These are phyloP conservation scores for Agrochola circellaris DNA, from an alignment of 2,888 invertebrate genomes.

Conservation along the genomic window DNA sequence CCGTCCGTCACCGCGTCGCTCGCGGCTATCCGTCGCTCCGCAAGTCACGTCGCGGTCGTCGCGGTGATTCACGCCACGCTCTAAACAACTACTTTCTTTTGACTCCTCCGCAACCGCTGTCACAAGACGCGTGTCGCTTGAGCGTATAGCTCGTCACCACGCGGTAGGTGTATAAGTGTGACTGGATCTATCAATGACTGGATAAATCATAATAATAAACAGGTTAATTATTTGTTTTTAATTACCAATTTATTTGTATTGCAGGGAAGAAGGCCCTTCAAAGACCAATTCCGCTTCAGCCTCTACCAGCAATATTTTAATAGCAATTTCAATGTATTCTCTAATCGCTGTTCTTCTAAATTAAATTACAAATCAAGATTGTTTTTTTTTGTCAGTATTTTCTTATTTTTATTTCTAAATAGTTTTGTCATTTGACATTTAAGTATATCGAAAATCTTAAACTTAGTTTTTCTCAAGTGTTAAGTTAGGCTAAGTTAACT, in stretches of 20 bases:
- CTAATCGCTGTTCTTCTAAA: constrained; percentile 25
- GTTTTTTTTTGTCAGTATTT: neutral
- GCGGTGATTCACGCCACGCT: no score
- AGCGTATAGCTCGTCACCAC: neutral
- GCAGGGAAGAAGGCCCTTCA: constrained; percentile 24
- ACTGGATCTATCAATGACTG: no score
- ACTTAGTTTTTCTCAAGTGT: constrained; percentile 11
- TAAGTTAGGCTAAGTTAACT: constrained; percentile 13
- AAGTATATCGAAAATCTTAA: neutral
- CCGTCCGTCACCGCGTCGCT: no score
- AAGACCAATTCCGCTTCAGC: constrained; percentile 22
- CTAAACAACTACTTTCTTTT: no score
- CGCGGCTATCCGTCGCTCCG: no score
- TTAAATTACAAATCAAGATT: neutral
- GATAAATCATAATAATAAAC: neutral
- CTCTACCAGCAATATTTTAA: constrained; percentile 28
- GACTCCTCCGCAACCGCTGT: no score
- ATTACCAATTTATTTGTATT: constrained; percentile 14
- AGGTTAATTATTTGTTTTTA: neutral
- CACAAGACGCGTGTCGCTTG: no score
- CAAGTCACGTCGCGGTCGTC: no score
- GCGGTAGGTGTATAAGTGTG: neutral
- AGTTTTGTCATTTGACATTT: neutral
- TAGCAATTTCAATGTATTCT: constrained; percentile 35
- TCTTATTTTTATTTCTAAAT: neutral